Percentiles rank a stretch among this genome's conserved stretches.
phyloP scores from a whole-genome alignment of 1,140 invertebrate genomes.

The Pseudomyrmex cubaensis region DNA sequence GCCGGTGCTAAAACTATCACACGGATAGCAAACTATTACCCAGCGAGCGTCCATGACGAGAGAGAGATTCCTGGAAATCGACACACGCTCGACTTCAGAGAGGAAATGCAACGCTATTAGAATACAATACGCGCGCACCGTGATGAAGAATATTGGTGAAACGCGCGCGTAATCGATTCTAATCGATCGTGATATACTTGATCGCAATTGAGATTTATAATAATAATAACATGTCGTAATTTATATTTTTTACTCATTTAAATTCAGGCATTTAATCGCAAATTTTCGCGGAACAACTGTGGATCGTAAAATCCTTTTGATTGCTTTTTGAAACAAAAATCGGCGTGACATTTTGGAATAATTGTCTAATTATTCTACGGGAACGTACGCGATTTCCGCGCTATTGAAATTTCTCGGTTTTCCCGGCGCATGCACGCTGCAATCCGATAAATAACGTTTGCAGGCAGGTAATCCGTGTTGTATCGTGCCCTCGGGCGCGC shows the following conservation, averaged over 20 bases:
- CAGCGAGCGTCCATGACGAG: slow-evolving; percentile 17
- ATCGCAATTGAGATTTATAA: neutral
- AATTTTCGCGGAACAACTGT: no score
- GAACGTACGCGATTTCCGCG: no score
- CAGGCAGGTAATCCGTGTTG: no score
- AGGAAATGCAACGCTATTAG: slow-evolving; percentile 11
- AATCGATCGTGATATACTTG: neutral
- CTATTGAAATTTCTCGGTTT: neutral
- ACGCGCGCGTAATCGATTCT: slow-evolving; percentile 22
- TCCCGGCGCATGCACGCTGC: neutral
- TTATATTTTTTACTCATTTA: no score
- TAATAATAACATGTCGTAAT: neutral
- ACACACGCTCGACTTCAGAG: slow-evolving; percentile 11
- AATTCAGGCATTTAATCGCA: no score
- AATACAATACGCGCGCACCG: slow-evolving; percentile 25
- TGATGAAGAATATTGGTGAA: neutral
- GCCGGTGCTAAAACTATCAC: neutral
- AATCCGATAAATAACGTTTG: neutral
- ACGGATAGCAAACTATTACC: neutral
- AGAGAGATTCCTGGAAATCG: slow-evolving; percentile 1
- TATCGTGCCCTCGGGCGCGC: neutral
- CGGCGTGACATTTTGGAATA: no score
- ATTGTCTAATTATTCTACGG: no score
- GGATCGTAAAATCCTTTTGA: no score
- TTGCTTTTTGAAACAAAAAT: no score